A percentile compares a stretch with the other conserved stretches of the same genome.
Evolutionary conservation across 64 coral and sea anemone species (phyloP).

Genomic region (Pocillopora verrucosa): DNA sequence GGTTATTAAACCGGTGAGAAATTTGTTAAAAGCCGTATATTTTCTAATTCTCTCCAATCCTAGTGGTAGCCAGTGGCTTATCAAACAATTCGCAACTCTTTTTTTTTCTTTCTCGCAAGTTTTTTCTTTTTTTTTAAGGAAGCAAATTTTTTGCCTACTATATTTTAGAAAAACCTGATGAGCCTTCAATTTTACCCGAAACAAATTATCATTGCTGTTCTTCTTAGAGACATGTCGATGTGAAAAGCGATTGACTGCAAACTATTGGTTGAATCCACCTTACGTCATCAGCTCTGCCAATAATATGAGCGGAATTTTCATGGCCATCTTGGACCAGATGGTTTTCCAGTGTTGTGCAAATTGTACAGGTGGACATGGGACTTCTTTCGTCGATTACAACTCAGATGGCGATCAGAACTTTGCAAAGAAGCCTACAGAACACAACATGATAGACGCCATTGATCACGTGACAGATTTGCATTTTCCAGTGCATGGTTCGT

Average conservation of each 20-base stretch:
- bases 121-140: too few species aligned
- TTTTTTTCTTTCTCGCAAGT: too few species aligned
- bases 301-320: constrained; percentile 36
- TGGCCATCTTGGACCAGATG: background rate
- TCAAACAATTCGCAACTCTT: too few species aligned
- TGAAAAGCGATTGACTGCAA: constrained; percentile 20
- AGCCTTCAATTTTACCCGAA: background rate
- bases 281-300: constrained; percentile 17
- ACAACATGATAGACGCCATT: constrained; percentile 3
- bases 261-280: constrained; percentile 18
- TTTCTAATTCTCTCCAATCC: too few species aligned
- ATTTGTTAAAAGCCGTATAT: too few species aligned
- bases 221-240: constrained; percentile 52
- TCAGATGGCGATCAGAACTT: background rate
- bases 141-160: too few species aligned
- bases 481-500: constrained; percentile 34
- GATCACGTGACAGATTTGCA: constrained; percentile 28
- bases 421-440: constrained; percentile 12
- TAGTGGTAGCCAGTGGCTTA: too few species aligned
- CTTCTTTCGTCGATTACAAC: constrained; percentile 1
- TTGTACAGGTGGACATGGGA: constrained; percentile 8
- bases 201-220: background rate
- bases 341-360: constrained; percentile 25
- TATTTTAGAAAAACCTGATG: background rate
- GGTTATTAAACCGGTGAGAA: too few species aligned